A percentile compares a stretch with the other conserved stretches of the same genome.
These are phyloP conservation scores for Thaleichthys pacificus DNA, from an alignment of 2,797 vertebrate genomes.

Conservation along the genomic window DNA sequence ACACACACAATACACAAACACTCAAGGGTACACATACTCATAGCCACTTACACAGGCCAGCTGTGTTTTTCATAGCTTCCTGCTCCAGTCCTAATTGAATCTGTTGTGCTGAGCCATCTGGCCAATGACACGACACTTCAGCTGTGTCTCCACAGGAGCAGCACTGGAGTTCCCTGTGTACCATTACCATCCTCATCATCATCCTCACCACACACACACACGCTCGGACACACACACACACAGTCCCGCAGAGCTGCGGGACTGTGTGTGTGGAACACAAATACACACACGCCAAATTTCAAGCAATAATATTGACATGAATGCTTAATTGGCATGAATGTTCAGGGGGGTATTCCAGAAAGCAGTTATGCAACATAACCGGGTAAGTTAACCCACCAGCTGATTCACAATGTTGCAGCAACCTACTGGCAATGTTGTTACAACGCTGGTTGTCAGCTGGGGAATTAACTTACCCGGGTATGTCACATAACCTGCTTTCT, in stretches of 20 bases:
- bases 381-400: too few species aligned
- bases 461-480: too few species aligned
- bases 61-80: constrained; percentile 14
- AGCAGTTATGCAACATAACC: too few species aligned
- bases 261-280: too few species aligned
- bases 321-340: too few species aligned
- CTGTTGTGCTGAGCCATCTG: constrained; percentile 60
- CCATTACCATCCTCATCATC: constrained; percentile 59
- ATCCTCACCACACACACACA: constrained; percentile 48
- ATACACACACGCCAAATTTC: too few species aligned
- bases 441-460: too few species aligned
- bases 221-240: constrained; percentile 33
- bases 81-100: constrained; percentile 54
- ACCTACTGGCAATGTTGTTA: too few species aligned
- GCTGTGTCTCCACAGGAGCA: neutral
- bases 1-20: constrained; percentile 12
- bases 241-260: neutral
- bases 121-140: constrained; percentile 47
- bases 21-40: neutral
- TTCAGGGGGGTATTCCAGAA: too few species aligned
- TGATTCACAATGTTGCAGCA: too few species aligned
- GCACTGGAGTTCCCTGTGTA: constrained; percentile 21
- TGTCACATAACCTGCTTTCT: too few species aligned
- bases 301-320: too few species aligned
- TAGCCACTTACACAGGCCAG: constrained; percentile 10